Percentiles rank a stretch among this genome's conserved stretches.
Conservation (phyloP, 1,140 invertebrate species). For the Sesamia nonagrioides region DNA sequence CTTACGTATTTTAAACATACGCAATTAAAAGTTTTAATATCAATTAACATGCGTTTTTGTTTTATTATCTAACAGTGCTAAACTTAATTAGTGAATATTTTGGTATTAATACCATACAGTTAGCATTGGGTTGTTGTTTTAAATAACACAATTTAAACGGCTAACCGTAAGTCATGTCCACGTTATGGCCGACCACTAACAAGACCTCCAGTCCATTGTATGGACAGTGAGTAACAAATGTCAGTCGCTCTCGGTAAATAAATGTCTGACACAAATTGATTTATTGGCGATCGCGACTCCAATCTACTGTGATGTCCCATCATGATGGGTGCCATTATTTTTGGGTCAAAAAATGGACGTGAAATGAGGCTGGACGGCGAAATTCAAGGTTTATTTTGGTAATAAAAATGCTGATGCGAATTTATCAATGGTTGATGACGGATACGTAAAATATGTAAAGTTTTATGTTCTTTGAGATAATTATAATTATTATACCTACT, state of each 20-base stretch:
- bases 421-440: too few species aligned
- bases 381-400: constrained; percentile 4
- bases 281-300: constrained; percentile 54
- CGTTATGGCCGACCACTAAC: constrained; percentile 12
- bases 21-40: too few species aligned
- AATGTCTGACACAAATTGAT: constrained; percentile 58
- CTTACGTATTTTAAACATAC: too few species aligned
- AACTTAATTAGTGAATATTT: too few species aligned
- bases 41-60: too few species aligned
- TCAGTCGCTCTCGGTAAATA: constrained; percentile 53
- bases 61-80: too few species aligned
- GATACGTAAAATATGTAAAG: not conserved
- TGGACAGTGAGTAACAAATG: constrained; percentile 52
- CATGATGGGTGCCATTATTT: constrained; percentile 50
- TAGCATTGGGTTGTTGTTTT: too few species aligned
- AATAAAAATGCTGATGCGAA: not conserved
- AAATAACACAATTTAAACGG: not conserved
- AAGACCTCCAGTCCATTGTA: constrained; percentile 16
- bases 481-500: too few species aligned
- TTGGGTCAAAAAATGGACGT: constrained; percentile 38
- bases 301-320: constrained; percentile 51
- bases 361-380: not conserved
- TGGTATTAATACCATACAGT: too few species aligned
- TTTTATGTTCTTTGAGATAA: too few species aligned
- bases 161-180: constrained; percentile 11